These are phyloP conservation scores for Deilephila elpenor DNA, from an alignment of 2,888 invertebrate species.

Conservation along the genomic window DNA sequence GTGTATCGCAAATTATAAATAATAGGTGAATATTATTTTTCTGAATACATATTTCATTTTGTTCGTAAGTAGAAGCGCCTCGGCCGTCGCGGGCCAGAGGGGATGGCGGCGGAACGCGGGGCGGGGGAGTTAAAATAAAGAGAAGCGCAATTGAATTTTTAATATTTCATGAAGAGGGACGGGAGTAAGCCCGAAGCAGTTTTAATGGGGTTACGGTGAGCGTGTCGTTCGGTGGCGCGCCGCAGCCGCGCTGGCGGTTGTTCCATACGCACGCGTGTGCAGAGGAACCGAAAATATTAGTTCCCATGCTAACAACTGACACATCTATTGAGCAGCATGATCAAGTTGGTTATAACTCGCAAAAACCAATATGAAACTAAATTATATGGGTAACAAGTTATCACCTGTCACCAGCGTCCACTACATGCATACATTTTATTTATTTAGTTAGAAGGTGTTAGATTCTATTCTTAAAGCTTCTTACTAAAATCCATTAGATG, in stretches of 20 bases:
- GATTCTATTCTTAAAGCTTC: neutral
- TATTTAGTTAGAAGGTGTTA: too few species aligned
- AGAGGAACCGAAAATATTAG: neutral
- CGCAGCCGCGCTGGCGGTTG: slow-evolving; percentile 28
- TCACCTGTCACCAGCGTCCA: too few species aligned
- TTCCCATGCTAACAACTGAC: neutral
- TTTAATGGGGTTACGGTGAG: slow-evolving; percentile 78
- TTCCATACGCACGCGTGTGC: neutral
- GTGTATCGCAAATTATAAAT: slow-evolving; percentile 81
- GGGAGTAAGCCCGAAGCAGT: slow-evolving; percentile 71
- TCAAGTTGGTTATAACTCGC: too few species aligned
- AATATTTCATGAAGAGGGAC: slow-evolving; percentile 85
- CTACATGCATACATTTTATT: too few species aligned
- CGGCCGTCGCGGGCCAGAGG: slow-evolving; percentile 61
- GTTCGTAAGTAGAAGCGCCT: slow-evolving; percentile 73
- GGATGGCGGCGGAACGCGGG: neutral
- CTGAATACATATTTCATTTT: slow-evolving; percentile 83
- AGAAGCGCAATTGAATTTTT: slow-evolving; percentile 85
- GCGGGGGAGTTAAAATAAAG: slow-evolving; percentile 82
- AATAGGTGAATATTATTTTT: slow-evolving; percentile 82
- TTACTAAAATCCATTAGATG: neutral
- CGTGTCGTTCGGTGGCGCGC: slow-evolving; percentile 40
- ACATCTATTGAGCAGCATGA: neutral
- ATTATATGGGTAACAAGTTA: too few species aligned
- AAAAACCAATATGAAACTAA: too few species aligned